Base-by-base conservation (phyloP, 1,140 invertebrate genomes). In the Drosophila ambigua region DNA sequence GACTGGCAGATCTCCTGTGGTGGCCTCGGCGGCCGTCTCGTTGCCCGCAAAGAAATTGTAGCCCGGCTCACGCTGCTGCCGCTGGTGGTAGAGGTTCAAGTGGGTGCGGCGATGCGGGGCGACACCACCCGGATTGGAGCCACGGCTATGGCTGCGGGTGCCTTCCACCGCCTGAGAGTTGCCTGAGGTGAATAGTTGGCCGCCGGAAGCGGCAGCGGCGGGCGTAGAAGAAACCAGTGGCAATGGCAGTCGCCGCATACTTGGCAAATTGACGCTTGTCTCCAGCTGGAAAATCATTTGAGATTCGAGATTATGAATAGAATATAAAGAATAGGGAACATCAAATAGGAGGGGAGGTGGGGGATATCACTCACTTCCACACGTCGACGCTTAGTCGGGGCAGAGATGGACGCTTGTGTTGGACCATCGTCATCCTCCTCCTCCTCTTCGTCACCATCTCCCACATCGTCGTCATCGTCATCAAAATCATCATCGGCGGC, bases 1-100 rank as follows among this genome's bases (percentile, higher is more conserved):
- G n/a, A 79, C 72, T 5, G 82, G 82, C 51, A 83, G 48, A 63
- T 87, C 83, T 16, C 81, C 81, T 48, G 77, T 87, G n/a, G 63
- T 84, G 23, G 81, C 81, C 28, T 85, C 72, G 15, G 77, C 81
- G 2, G 81, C 60, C 35, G 35, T 13, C 52, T 87, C 83, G 49
- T 63, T 82, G 44, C 59, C 55, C 4, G 49, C 35, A 13, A 77
- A 46, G 52, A 90, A 90, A 64, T 84, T 88, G 39, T 62, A 90
- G 31, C 73, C 79, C 50, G 88, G 77, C 26, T 90, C 87, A 15
- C 88, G 89, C 23, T 78, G 69, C 43, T 62, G 66, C 61, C 73
- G 87, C 61, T 60, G 41, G 1, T 55, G 44, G 35, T 77, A 83
- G 13, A 78, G 68, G 45, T 90, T 90, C 50, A 82, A 49, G 41